Evolutionary conservation across 2,888 invertebrate genomes (phyloP).

Genomic region (Orgyia antiqua): DNA sequence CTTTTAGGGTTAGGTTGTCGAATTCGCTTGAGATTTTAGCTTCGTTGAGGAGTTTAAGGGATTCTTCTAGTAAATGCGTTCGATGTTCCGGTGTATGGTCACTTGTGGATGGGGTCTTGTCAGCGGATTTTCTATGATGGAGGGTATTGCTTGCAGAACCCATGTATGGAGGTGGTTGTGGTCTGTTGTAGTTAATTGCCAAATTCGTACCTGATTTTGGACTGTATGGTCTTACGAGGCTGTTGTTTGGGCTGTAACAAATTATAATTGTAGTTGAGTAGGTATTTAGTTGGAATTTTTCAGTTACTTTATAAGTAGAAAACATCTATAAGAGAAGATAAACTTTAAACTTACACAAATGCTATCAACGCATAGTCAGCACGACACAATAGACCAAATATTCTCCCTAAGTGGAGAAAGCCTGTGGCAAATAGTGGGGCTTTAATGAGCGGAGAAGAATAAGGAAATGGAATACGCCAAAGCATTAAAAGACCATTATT

Average conservation of each 20-base stretch:
- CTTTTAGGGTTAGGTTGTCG: conserved; percentile 43
- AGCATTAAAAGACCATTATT: no score
- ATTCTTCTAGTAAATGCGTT: conserved; percentile 62
- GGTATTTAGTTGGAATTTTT: no score
- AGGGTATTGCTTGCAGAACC: conserved; percentile 55
- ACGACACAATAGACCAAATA: no score
- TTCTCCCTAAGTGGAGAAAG: no score
- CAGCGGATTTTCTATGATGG: conserved; percentile 52
- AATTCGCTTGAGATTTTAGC: conserved; percentile 60
- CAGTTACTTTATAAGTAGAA: no score
- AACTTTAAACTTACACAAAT: no score
- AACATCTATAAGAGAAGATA: no score
- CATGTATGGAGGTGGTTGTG: conserved; percentile 68
- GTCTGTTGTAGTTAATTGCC: conserved; percentile 64
- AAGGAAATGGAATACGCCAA: no score
- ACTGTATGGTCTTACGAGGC: conserved; percentile 71
- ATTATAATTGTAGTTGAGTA: no score
- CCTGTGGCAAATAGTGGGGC: no score
- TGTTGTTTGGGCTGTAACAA: conserved; percentile 78
- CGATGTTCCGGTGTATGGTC: conserved; percentile 56
- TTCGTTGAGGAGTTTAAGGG: conserved; percentile 64
- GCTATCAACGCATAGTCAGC: no score
- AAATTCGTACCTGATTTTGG: conserved; percentile 64
- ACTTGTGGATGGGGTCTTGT: conserved; percentile 41
- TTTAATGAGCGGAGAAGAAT: no score